Percentiles rank a stretch among this genome's conserved stretches.
phyloP scores from a whole-genome alignment of 53 echinoderm and acorn worm genomes.

The Echinarachnius parma region DNA sequence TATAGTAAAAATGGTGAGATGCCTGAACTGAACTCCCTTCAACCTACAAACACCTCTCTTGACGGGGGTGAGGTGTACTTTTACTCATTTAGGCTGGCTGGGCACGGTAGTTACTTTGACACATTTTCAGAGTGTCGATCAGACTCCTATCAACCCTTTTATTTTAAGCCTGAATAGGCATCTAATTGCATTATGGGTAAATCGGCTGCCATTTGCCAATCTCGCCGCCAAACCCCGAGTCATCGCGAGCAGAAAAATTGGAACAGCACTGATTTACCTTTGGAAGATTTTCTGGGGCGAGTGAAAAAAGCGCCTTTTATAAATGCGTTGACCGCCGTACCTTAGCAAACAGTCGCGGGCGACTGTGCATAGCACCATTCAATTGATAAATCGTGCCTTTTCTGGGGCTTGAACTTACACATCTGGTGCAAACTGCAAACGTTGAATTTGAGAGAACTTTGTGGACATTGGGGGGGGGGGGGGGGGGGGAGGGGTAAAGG shows the following conservation, averaged over 20 bases:
- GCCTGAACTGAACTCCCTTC: slow-evolving; percentile 37
- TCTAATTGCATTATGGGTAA: slow-evolving; percentile 53
- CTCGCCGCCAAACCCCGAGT: slow-evolving; percentile 30
- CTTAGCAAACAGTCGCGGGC: slow-evolving; percentile 33
- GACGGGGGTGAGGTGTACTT: slow-evolving; percentile 48
- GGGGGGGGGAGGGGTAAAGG: no score
- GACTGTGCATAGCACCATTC: background rate
- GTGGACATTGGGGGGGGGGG: slow-evolving; percentile 30
- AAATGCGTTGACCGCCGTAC: slow-evolving; percentile 28
- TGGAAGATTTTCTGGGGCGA: slow-evolving; percentile 42
- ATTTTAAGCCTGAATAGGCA: slow-evolving; percentile 46
- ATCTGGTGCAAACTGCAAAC: slow-evolving; percentile 37
- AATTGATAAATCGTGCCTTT: background rate
- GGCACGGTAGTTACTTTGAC: slow-evolving; percentile 50
- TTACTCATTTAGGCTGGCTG: slow-evolving; percentile 42
- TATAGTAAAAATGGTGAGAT: background rate
- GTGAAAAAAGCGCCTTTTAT: slow-evolving; percentile 40
- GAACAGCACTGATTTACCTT: slow-evolving; percentile 51
- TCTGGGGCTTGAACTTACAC: no score
- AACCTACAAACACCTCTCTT: slow-evolving; percentile 22
- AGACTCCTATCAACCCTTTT: slow-evolving; percentile 40
- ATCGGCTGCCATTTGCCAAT: slow-evolving; percentile 50
- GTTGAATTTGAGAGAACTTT: no score
- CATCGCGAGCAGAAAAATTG: slow-evolving; percentile 38
- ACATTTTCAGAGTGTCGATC: slow-evolving; percentile 48